Base-by-base conservation (phyloP, 2,888 invertebrate species). In the Heliconius erato region DNA sequence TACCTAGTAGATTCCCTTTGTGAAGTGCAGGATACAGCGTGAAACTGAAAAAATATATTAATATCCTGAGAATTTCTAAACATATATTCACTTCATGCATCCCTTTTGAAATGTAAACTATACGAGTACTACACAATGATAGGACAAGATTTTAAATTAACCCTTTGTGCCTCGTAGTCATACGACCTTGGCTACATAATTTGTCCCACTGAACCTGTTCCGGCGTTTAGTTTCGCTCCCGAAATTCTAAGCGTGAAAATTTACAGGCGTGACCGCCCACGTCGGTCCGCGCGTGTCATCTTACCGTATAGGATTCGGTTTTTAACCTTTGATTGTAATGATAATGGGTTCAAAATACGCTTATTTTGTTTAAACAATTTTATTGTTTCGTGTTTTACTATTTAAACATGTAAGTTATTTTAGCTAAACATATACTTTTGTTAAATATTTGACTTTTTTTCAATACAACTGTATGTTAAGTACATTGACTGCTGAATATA, bases 171-270 rank as follows among this genome's bases (percentile, higher is more conserved):
- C 16, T 63, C 63, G 49, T 49, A n/a, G 72, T 54, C 63, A n/a
- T 12, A 63, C 54, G 84, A 44, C 84, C 84, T 84, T 84, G 84
- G 71, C 79, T 63, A 80, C 65, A 80, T 80, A 84, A 84, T 80
- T 80, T 82, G 84, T 80, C 84, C 80, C 84, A 84, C 49, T 82
- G 80, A 83, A 80, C 83, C 77, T 79, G 83, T 84, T 84, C 82
- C 83, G 79, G 71, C 81, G 7, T 67, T 83, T 81, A 67, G 81
- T 54, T 77, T 49, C 81, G 81, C 74, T 82, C 83, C 83, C 85
- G 82, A 84, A 86, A 81, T 79, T 81, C 71, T 69, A 67, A 84
- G 84, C 86, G 85, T 86, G 86, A 86, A 86, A 86, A 83, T 79
- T 83, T 84, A 76, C 84, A 82, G 78, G 78, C 83, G 84, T 81